Evolutionary conservation across 2,113 vertebrate genomes (phyloP), one percentile per base, ranked within the genome.

Genomic region (Vicugna pacos): DNA sequence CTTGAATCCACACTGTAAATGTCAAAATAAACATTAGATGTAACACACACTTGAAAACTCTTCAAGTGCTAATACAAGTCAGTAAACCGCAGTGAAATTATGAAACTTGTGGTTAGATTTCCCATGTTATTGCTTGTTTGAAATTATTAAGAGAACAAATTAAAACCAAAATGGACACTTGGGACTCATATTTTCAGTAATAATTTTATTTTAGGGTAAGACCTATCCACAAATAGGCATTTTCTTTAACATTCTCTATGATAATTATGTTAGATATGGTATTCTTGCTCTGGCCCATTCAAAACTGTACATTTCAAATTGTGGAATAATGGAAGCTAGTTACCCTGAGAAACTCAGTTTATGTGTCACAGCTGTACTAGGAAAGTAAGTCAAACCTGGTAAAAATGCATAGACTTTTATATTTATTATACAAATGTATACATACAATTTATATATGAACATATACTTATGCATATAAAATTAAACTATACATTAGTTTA

Each of bases 1-100:
- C 38, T 85, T 87, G 46, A 95, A 96, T 76, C 20, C 17, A 85
- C 26, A 35, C 26, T 48, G 0, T 56, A 76, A 93, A 86, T 42
- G 9, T 93, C 62, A 93, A 72, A 83, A 62, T 50, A 80, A 30
- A 15, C 17, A 26, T 0, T 64, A 4, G 4, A 62, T 70, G 42
- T 62, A 50, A 77, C 82, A 46, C 77, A 1, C 3, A 83, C 6
- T 67, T 73, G 30, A 77, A 94, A 56, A 5, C 5, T 64, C 32
- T 87, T n/a, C 30, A 60, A 72, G 42, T 93, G 11, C 4, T 80
- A 79, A 69, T 48, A 50, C 3, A 65, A 76, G 17, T 86, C 26
- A 89, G 54, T 3, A 82, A 89, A 26, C 5, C 10, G 73, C 12
- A 70, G 26, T 26, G 35, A 52, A 89, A 82, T 38, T 38, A 20